These are phyloP conservation scores for Nothoprocta pentlandii DNA, from an alignment of 2,113 vertebrate genomes.

Conservation along the genomic window DNA sequence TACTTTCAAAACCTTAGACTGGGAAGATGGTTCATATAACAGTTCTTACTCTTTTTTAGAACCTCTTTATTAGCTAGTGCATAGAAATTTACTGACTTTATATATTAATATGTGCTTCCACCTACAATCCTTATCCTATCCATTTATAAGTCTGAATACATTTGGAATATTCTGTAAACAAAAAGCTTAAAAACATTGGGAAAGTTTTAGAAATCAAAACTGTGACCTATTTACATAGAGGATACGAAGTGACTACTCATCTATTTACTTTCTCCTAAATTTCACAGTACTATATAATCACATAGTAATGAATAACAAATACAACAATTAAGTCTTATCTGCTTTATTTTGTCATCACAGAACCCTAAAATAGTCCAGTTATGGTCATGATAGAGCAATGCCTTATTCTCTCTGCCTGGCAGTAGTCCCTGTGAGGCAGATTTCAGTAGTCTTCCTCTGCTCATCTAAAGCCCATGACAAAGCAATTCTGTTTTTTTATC, in stretches of 20 bases:
- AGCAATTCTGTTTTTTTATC: not conserved
- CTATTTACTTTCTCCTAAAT: not conserved
- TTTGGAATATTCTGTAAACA: too few relatives aligned
- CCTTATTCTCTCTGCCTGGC: not conserved
- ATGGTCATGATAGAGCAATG: not conserved
- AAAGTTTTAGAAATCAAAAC: not conserved
- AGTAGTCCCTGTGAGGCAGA: not conserved
- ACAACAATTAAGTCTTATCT: not conserved
- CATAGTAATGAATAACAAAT: not conserved
- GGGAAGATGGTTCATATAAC: not conserved
- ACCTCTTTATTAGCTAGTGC: not conserved
- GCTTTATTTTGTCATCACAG: not conserved
- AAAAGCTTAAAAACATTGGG: too few relatives aligned
- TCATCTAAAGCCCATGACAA: not conserved
- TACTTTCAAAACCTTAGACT: not conserved
- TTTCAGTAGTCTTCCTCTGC: not conserved
- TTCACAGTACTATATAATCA: not conserved
- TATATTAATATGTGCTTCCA: not conserved
- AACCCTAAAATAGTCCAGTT: not conserved
- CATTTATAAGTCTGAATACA: too few relatives aligned
- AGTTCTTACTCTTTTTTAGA: not conserved
- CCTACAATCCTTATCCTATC: not conserved
- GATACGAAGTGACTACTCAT: not conserved
- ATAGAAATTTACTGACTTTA: not conserved
- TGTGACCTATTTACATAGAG: not conserved